Percentiles rank a stretch among this genome's conserved stretches.
Evolutionary conservation across 2,888 invertebrate species (phyloP).

Genomic region (Cecidostiba fungosa): DNA sequence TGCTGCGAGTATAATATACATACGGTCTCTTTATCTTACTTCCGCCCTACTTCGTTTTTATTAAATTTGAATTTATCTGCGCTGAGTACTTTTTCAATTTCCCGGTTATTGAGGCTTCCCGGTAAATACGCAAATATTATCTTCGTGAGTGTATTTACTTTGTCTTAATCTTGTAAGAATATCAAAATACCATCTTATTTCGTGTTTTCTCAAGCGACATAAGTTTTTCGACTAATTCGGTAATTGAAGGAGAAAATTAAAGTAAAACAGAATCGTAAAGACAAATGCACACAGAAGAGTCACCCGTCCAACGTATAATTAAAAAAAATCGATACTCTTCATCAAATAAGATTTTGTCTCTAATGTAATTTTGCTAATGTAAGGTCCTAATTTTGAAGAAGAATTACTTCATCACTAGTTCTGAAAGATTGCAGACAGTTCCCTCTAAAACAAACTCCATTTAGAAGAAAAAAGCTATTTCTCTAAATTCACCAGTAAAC

Average conservation of each 20-base stretch:
- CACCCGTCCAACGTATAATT: too few species aligned
- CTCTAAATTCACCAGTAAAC: constrained; percentile 39
- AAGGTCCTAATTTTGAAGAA: constrained; percentile 36
- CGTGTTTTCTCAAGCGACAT: background rate
- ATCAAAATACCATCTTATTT: background rate
- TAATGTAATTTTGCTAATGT: too few species aligned
- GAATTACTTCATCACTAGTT: constrained; percentile 58
- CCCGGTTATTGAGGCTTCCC: background rate
- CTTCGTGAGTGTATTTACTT: background rate
- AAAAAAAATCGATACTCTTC: background rate
- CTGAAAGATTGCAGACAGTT: constrained; percentile 8
- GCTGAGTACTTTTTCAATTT: constrained; percentile 7
- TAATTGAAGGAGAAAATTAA: constrained; percentile 17
- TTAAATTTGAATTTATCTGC: constrained; percentile 34
- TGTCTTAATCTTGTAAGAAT: background rate
- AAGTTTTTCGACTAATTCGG: background rate
- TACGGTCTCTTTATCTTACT: background rate
- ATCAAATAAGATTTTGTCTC: background rate
- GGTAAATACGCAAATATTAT: constrained; percentile 15
- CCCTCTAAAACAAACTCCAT: constrained; percentile 51
- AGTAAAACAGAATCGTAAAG: too few species aligned
- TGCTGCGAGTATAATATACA: constrained; percentile 3
- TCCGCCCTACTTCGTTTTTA: constrained; percentile 37
- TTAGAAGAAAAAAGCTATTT: constrained; percentile 50
- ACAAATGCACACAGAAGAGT: background rate